phyloP scores from a whole-genome alignment of 2,113 vertebrate species.

The Alaudala cheleensis region DNA sequence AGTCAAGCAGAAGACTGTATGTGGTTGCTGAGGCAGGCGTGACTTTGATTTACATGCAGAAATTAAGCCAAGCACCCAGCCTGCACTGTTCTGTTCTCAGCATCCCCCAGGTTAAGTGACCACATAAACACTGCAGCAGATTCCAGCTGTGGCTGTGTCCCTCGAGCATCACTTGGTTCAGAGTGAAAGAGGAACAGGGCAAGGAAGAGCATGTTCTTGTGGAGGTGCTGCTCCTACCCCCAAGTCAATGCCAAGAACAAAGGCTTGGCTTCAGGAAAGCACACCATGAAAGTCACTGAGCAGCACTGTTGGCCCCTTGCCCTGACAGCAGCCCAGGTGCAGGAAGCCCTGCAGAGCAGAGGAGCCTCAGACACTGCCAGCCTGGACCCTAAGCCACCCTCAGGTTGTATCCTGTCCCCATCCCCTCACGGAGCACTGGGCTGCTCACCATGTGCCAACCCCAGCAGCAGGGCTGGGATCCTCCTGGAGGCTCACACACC shows the following conservation, averaged over 20 bases:
- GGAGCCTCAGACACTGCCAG: background rate
- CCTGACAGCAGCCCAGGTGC: background rate
- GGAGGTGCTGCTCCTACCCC: background rate
- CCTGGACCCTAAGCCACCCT: background rate
- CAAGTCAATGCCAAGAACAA: background rate
- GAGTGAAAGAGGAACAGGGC: background rate
- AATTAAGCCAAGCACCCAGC: background rate
- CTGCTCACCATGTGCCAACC: background rate
- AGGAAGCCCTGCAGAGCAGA: background rate
- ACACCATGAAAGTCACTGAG: background rate
- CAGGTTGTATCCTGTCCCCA: background rate
- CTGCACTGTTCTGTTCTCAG: background rate
- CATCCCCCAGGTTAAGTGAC: background rate
- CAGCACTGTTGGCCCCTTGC: background rate
- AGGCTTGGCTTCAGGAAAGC: background rate
- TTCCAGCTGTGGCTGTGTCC: background rate
- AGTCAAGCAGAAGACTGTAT: background rate
- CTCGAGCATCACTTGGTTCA: background rate
- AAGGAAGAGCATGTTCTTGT: background rate
- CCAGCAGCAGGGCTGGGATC: background rate
- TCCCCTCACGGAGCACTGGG: rapidly evolving
- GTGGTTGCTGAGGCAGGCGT: background rate
- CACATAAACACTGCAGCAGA: background rate
- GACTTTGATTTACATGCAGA: background rate
- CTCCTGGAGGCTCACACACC: rapidly evolving